Conservation (phyloP, 2,888 invertebrate genomes). For the Stenoptilia bipunctidactyla region DNA sequence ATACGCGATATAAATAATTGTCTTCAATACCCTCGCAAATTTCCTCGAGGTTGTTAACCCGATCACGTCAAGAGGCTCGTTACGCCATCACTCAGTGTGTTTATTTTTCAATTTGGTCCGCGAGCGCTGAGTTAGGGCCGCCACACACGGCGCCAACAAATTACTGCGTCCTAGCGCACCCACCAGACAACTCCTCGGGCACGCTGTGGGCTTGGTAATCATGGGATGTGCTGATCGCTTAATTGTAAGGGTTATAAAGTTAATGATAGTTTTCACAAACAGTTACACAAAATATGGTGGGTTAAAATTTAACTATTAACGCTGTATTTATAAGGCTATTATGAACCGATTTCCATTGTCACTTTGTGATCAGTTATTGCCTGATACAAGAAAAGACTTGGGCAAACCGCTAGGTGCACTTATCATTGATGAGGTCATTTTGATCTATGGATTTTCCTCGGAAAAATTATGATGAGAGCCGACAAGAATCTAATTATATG, state of each 20-base stretch:
- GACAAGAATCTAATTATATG: too few relatives aligned
- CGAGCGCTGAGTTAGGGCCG: slow-evolving; percentile 63
- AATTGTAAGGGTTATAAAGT: slow-evolving; percentile 7
- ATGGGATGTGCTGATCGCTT: slow-evolving; percentile 1
- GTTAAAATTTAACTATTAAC: too few relatives aligned
- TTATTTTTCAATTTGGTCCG: slow-evolving; percentile 67
- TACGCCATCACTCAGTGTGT: slow-evolving; percentile 56
- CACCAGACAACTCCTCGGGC: slow-evolving; percentile 7
- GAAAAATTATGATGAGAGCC: too few relatives aligned
- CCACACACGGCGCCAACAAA: slow-evolving; percentile 64
- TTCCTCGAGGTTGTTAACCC: slow-evolving; percentile 40
- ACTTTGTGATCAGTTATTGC: too few relatives aligned
- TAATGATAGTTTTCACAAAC: too few relatives aligned
- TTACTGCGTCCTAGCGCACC: slow-evolving; percentile 30
- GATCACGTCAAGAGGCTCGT: slow-evolving; percentile 26
- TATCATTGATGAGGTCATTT: too few relatives aligned
- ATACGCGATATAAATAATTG: neutral
- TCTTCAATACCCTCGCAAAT: slow-evolving; percentile 13
- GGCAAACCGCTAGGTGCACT: too few relatives aligned
- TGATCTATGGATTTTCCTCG: too few relatives aligned
- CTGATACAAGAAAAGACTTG: too few relatives aligned
- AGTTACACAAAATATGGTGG: too few relatives aligned
- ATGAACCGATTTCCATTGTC: too few relatives aligned
- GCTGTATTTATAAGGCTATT: too few relatives aligned
- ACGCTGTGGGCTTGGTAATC: neutral